Conservation (phyloP, 2,888 invertebrate species). For the Temnothorax rugatulus region DNA sequence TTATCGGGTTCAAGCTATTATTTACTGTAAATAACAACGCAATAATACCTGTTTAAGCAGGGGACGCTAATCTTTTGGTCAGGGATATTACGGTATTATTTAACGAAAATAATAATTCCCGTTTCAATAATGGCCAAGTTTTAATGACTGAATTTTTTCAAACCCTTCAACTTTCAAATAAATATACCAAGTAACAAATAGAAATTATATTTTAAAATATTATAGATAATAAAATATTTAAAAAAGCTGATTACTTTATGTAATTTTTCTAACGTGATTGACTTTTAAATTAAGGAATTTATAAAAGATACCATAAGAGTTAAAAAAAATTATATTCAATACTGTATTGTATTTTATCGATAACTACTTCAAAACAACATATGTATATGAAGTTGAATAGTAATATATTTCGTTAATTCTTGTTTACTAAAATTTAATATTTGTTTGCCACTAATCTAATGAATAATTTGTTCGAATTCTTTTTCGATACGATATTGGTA, state of each 20-base stretch:
- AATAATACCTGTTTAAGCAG: constrained; percentile 14
- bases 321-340: neutral
- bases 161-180: neutral
- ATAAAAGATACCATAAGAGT: neutral
- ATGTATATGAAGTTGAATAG: neutral
- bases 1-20: constrained; percentile 30
- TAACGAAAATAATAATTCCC: neutral
- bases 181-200: neutral
- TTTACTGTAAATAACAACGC: constrained; percentile 32
- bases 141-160: neutral
- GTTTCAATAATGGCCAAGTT: neutral
- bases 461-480: neutral
- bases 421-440: neutral
- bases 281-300: neutral
- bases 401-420: neutral
- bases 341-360: neutral
- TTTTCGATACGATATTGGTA: neutral
- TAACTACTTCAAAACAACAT: neutral
- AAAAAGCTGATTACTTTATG: neutral
- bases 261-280: neutral
- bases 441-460: neutral
- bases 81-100: constrained; percentile 12
- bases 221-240: neutral
- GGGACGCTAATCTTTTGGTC: constrained; percentile 4
- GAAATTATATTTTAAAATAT: neutral